Evolutionary conservation across 1,140 invertebrate genomes (phyloP), one percentile per base, ranked within the genome.

Genomic region (Neodiprion virginianus): DNA sequence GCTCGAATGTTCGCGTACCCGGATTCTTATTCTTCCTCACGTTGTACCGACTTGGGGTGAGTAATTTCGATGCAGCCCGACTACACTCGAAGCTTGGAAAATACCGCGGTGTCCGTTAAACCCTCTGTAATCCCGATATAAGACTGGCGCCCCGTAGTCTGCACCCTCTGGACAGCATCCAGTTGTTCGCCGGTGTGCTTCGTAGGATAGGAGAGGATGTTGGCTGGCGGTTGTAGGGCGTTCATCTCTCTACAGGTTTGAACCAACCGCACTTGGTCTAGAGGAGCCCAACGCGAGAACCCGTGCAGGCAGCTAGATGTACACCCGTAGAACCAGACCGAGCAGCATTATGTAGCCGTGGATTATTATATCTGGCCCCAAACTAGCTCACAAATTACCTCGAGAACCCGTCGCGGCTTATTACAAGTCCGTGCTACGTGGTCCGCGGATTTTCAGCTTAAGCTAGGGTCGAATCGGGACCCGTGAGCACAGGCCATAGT

Each of bases 341-440:
- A 77, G 76, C 77, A 77, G 80, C 83, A 82, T 83, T 82, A 82
- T 79, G 81, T 83, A 79, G 78, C 80, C 80, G 74, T 78, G 84
- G 84, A 86, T 85, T 86, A 86, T 83, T 77, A 84, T 85, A 83
- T 73, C 81, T 78, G 69, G 73, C 75, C 77, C 77, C 77, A 84
- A 84, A 84, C 81, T 82, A 77, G 79, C 83, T 84, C 83, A 83
- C 84, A 86, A 86, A 86, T 86, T 86, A 86, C 80, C 84, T 82
- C 81, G 83, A 85, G 82, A 85, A 86, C 84, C 21, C 67, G 67
- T 69, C 40, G 67, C 40, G 17, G 67, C 11, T 61, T 61, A 61
- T 61, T 61, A 61, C 53, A 61, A 61, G 53, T 61, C 53, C 53
- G 53, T 61, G 53, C 53, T 61, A 61, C 53, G 53, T n/a, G 53